Percentiles rank a stretch among this genome's conserved stretches.
Evolutionary conservation across 2,113 vertebrate species (phyloP).

Genomic region (Rafetus swinhoei): DNA sequence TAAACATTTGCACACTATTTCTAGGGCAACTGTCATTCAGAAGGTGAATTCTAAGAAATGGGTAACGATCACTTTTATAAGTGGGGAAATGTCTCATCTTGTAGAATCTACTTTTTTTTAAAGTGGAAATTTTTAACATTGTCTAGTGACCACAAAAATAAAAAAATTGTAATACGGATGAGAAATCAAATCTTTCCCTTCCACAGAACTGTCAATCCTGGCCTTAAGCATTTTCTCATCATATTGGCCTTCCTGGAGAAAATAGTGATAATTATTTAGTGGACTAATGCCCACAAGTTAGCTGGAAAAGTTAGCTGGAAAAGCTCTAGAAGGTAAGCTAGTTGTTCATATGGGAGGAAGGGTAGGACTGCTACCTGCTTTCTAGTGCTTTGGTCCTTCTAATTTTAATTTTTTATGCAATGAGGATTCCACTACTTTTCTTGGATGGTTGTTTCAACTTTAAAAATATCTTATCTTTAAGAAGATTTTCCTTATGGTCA

Average conservation of each 20-base stretch:
- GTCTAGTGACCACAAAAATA: not conserved
- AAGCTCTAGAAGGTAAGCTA: not conserved
- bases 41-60: not conserved
- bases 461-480: not conserved
- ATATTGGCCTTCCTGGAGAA: not conserved
- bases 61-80: fast-evolving
- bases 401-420: not conserved
- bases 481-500: not conserved
- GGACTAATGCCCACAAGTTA: not conserved
- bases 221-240: not conserved
- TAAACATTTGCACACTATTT: not conserved
- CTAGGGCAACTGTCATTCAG: not conserved
- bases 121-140: not conserved
- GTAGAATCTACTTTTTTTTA: not conserved
- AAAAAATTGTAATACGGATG: not conserved
- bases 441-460: not conserved
- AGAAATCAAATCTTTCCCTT: not conserved
- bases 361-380: slow-evolving; percentile 1
- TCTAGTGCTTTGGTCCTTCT: not conserved
- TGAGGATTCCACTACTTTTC: not conserved
- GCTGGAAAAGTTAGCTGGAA: not conserved
- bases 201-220: not conserved
- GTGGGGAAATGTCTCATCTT: not conserved
- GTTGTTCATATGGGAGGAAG: not conserved
- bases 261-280: not conserved